Evolutionary conservation across 2,113 vertebrate genomes (phyloP), one percentile per base, ranked within the genome.

Genomic region (Anolis sagrei): DNA sequence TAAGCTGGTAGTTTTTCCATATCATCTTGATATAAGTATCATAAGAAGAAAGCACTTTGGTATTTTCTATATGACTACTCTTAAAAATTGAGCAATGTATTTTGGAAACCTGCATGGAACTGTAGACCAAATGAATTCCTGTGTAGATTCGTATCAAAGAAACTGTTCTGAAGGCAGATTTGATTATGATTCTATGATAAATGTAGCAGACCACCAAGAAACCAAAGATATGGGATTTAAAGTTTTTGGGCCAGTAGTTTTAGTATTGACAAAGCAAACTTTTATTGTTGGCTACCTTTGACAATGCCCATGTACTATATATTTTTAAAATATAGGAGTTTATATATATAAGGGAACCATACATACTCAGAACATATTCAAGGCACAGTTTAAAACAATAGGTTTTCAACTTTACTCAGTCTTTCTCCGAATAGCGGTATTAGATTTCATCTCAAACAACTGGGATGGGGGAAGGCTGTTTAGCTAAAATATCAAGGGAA

Each of bases 1-100:
- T 81, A 49, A 87, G 64, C 25, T 54, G 29, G 18, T 8, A 16
- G 54, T 44, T 88, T 81, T 86, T 81, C 6, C 0, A 76, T 13
- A 32, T 54, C 76, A 61, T 0, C 0, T 64, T 87, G 82, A 88
- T 73, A 68, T 61, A 90, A 61, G 7, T 70, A 84, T 73, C 68
- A 58, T 89, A 76, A 34, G 39, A 86, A 89, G 66, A 79, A 89
- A 36, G 39, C 79, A 77, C 51, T 91, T 73, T 86, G 66, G 5
- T 69, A 61, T 66, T 87, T 83, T 75, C 76, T 51, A 23, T 48
- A 72, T 51, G 36, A 1, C 66, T 69, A 86, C 82, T 83, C 62
- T n/a, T 36, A 72, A 88, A 79, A 79, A 64, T 36, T 83, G 93
- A 88, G 61, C 82, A 93, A 92, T 89, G 81, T 89, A 85, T 91